Percentiles rank a stretch among this genome's conserved stretches.
These are phyloP conservation scores for Miltochrista miniata DNA, from an alignment of 2,888 invertebrate genomes.

Conservation along the genomic window DNA sequence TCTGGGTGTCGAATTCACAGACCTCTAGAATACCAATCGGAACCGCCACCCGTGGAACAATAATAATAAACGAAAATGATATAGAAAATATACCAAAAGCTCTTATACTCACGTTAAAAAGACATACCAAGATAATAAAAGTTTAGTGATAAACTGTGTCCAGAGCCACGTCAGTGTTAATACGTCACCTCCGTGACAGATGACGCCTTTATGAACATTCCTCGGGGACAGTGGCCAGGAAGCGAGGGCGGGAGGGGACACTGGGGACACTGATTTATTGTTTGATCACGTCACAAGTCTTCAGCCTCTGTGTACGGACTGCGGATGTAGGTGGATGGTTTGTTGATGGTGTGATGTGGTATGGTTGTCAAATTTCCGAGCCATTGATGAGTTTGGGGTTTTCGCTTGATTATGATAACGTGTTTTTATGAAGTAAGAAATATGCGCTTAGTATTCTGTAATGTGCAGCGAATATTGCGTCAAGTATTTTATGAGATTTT, in stretches of 20 bases:
- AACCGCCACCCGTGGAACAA: too few relatives aligned
- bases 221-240: constrained; percentile 26
- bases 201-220: constrained; percentile 44
- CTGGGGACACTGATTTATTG: constrained; percentile 43
- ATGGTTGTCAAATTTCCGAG: neutral
- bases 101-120: too few relatives aligned
- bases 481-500: too few relatives aligned
- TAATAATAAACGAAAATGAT: too few relatives aligned
- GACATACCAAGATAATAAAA: constrained; percentile 1
- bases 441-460: too few relatives aligned
- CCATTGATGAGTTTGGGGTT: neutral
- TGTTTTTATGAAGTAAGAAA: too few relatives aligned
- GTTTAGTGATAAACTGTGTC: constrained; percentile 9
- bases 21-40: too few relatives aligned
- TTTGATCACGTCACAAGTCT: constrained; percentile 43
- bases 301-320: constrained; percentile 10
- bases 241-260: constrained; percentile 1
- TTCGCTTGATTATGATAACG: neutral
- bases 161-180: constrained; percentile 28
- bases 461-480: too few relatives aligned
- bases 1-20: too few relatives aligned
- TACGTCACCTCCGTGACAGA: constrained; percentile 36
- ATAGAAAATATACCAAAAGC: too few relatives aligned
- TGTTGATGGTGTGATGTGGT: constrained; percentile 19
- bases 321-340: constrained; percentile 16